These are phyloP conservation scores for Lasioglossum morio DNA, from an alignment of 2,888 invertebrate genomes.

Conservation along the genomic window DNA sequence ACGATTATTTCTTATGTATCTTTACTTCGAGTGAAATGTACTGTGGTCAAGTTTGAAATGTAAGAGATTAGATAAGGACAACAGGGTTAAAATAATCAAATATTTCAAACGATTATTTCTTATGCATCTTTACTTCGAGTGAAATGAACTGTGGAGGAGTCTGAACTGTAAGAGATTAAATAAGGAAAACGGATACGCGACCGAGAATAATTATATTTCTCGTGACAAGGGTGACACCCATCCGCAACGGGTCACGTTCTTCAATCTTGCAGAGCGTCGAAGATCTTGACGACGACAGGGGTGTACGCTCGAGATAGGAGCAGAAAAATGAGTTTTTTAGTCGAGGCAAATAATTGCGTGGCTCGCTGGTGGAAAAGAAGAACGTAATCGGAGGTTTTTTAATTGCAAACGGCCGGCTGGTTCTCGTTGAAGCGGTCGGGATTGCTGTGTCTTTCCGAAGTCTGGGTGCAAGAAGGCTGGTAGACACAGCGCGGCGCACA, in stretches of 20 bases:
- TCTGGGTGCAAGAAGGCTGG: neutral
- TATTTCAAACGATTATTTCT: too few relatives aligned
- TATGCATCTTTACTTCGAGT: too few relatives aligned
- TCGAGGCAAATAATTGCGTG: neutral
- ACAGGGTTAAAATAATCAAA: neutral
- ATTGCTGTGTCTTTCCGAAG: neutral
- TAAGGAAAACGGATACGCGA: too few relatives aligned
- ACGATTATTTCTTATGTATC: too few relatives aligned
- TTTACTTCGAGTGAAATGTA: too few relatives aligned
- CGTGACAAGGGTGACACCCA: too few relatives aligned
- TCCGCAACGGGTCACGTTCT: neutral
- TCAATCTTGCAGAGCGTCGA: neutral
- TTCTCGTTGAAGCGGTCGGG: neutral
- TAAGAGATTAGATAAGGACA: too few relatives aligned
- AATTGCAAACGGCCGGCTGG: neutral
- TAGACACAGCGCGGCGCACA: too few relatives aligned
- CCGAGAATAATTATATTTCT: neutral
- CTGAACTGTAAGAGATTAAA: too few relatives aligned
- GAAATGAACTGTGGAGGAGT: too few relatives aligned
- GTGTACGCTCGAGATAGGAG: neutral
- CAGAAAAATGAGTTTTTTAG: neutral
- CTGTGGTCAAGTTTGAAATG: too few relatives aligned
- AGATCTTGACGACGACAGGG: neutral
- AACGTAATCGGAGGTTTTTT: neutral
- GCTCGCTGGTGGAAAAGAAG: neutral